Base-by-base conservation (phyloP, 2,113 vertebrate genomes). In the Tupaia chinensis region DNA sequence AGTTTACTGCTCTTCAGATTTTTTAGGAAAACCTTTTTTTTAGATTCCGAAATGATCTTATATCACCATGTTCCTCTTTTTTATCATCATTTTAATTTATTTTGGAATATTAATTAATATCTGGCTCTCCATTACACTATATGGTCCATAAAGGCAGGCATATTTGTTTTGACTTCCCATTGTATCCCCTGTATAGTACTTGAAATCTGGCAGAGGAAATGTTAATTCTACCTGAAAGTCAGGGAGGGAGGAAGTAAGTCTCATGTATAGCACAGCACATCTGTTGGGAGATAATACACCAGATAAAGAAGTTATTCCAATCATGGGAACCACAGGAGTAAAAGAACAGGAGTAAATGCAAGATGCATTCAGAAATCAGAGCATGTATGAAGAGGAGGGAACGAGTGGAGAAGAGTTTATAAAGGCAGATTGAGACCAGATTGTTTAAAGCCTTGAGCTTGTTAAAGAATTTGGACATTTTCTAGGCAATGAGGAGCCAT, bases 391-490 rank as follows among this genome's bases (percentile, higher is more conserved):
- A 72, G 34, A 87, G 10, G 17, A 63, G 22, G 69, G n/a, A 53
- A 16, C 27, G 44, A 83, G 56, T 19, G 19, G 29, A 72, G 16
- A 68, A 9, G 81, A 29, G 53, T n/a, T 79, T 85, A 58, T 16
- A 60, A n/a, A 91, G 65, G 83, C 72, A 93, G 87, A 84, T 17
- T 92, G 56, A 23, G 23, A 63, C 44, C 95, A 90, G 88, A 61
- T 44, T 94, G 58, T 70, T 73, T 87, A 81, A 69, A 70, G 13
- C 34, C 25, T 69, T 76, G 14, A 54, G 54, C 61, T 88, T 80
- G 34, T 93, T 70, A 92, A 93, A 72, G 85, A 89, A 32, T 84
- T 69, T 89, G 81, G 77, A 94, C n/a, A 70, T 76, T 96, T 96
- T 92, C 91, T 93, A 94, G 82, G 82, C 58, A 85, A 25, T 14